Evolutionary conservation across 1,140 invertebrate genomes (phyloP).

Genomic region (Zophobas atratus): DNA sequence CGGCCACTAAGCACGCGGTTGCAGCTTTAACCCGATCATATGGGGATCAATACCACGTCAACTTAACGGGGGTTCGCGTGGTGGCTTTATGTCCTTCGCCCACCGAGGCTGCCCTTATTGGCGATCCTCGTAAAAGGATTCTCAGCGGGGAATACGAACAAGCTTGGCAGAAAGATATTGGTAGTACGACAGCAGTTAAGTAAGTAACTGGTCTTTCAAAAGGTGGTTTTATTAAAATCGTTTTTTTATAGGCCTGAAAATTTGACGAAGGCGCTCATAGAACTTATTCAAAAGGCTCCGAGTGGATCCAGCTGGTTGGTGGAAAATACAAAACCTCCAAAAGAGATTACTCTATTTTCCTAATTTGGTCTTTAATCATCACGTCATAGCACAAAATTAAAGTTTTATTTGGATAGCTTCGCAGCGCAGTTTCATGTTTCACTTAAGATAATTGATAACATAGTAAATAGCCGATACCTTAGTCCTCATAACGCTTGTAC

Average conservation of each 20-base stretch:
- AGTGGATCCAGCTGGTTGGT: conserved; percentile 82
- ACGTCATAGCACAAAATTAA: not conserved
- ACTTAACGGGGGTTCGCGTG: conserved; percentile 71
- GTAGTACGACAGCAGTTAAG: conserved; percentile 75
- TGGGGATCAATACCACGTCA: conserved; percentile 72
- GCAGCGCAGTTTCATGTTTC: conserved; percentile 25
- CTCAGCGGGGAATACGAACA: conserved; percentile 79
- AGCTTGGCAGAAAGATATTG: conserved; percentile 78
- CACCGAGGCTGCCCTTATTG: conserved; percentile 67
- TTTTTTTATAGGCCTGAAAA: conserved; percentile 75
- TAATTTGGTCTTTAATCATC: conserved; percentile 53
- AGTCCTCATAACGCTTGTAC: conserved; percentile 12
- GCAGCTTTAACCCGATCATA: conserved; percentile 82
- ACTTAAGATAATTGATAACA: conserved; percentile 4
- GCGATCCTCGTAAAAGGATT: conserved; percentile 71
- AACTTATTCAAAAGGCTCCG: conserved; percentile 75
- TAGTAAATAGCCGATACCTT: conserved; percentile 1
- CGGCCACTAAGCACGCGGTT: conserved; percentile 83
- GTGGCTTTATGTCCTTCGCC: conserved; percentile 72
- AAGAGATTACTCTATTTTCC: conserved; percentile 70
- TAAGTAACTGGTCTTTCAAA: conserved; percentile 65
- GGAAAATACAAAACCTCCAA: conserved; percentile 76
- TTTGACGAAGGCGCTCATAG: conserved; percentile 76
- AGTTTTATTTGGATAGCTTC: conserved; percentile 13
- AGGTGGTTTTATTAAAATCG: not conserved